A percentile compares a stretch with the other conserved stretches of the same genome.
Evolutionary conservation across 2,113 vertebrate species (phyloP).

Genomic region (Pollachius pollachius): DNA sequence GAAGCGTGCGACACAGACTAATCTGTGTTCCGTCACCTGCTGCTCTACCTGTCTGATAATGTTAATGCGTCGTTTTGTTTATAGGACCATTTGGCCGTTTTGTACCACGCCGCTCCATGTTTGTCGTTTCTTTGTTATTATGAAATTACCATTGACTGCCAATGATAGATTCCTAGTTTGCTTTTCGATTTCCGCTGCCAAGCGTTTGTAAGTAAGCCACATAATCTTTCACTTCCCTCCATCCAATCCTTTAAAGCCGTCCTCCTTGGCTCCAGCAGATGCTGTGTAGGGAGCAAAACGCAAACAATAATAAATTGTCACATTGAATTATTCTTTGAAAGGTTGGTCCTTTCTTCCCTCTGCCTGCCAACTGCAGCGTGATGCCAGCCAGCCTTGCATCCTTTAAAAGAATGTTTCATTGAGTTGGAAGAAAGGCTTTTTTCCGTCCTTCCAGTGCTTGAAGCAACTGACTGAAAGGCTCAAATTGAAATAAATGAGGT

Average conservation of each 20-base stretch:
- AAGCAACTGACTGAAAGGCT: too few species aligned
- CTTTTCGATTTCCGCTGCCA: constrained; percentile 25
- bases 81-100: neutral
- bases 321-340: constrained; percentile 56
- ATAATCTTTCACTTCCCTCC: constrained; percentile 23
- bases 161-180: constrained; percentile 27
- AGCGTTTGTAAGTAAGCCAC: neutral
- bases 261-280: constrained; percentile 33
- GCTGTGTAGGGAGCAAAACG: constrained; percentile 28
- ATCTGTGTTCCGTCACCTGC: too few species aligned
- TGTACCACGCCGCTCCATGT: neutral
- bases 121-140: constrained; percentile 20
- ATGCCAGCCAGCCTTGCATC: constrained; percentile 48
- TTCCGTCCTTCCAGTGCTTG: too few species aligned
- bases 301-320: constrained; percentile 56
- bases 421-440: too few species aligned
- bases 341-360: constrained; percentile 49
- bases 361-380: constrained; percentile 45
- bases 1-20: too few species aligned
- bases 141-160: constrained; percentile 30
- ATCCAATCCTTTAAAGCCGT: constrained; percentile 38
- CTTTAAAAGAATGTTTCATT: too few species aligned
- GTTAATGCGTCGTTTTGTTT: neutral
- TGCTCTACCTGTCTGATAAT: too few species aligned
- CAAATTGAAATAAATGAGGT: too few species aligned